Percentiles rank a stretch among this genome's conserved stretches.
Conservation (phyloP, 2,113 vertebrate genomes). For the Marcusenius ussheri region DNA sequence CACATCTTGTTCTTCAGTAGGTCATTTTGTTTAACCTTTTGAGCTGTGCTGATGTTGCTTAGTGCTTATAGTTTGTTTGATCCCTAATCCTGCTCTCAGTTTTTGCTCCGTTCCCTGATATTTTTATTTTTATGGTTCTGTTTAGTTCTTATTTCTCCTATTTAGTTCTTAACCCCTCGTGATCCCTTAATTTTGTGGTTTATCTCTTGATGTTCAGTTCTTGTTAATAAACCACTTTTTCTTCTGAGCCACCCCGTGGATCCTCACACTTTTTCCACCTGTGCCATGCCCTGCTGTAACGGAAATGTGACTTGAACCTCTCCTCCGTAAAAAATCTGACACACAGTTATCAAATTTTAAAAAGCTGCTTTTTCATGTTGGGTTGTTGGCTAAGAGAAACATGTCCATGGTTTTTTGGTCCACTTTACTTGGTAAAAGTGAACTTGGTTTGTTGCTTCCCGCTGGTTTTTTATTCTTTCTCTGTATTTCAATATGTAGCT, state of each 20-base stretch:
- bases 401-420: neutral
- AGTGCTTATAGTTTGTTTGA: too few relatives aligned
- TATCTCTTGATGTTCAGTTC: too few relatives aligned
- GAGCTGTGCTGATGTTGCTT: too few relatives aligned
- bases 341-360: neutral
- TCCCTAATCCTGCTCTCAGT: neutral
- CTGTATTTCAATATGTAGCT: neutral
- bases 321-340: too few relatives aligned
- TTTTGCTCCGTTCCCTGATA: neutral
- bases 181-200: too few relatives aligned
- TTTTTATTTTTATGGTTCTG: neutral
- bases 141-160: neutral
- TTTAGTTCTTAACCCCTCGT: too few relatives aligned
- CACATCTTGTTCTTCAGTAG: too few relatives aligned
- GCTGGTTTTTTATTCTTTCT: too few relatives aligned
- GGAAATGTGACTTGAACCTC: too few relatives aligned
- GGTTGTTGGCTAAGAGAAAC: neutral
- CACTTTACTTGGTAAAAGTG: neutral
- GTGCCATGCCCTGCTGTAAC: neutral
- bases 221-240: too few relatives aligned
- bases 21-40: too few relatives aligned
- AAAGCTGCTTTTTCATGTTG: neutral
- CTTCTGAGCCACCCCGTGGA: neutral
- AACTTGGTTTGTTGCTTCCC: too few relatives aligned
- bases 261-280: neutral